These are phyloP conservation scores for Taenaris catops DNA, from an alignment of 2,888 invertebrate genomes.

Conservation along the genomic window DNA sequence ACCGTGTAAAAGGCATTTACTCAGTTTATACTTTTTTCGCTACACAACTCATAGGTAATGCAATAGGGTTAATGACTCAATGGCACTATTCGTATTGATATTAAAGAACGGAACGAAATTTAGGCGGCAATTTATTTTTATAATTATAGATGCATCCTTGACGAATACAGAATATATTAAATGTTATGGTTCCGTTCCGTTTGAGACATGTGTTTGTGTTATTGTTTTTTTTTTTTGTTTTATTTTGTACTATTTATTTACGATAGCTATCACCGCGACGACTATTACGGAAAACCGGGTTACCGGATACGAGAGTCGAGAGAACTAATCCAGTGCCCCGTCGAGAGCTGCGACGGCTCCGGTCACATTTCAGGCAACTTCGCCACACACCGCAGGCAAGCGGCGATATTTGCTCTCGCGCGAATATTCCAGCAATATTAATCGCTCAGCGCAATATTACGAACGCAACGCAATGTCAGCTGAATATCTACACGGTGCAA, in stretches of 20 bases:
- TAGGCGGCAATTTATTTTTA: constrained; percentile 17
- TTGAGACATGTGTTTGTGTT: constrained; percentile 1
- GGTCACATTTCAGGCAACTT: constrained; percentile 95
- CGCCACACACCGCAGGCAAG: constrained; percentile 93
- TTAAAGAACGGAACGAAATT: constrained; percentile 9
- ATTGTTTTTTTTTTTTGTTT: constrained; percentile 14
- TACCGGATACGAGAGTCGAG: constrained; percentile 83
- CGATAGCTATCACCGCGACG: constrained; percentile 60
- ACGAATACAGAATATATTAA: constrained; percentile 5
- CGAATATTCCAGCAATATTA: constrained; percentile 69
- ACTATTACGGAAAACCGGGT: constrained; percentile 58
- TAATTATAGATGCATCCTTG: constrained; percentile 12
- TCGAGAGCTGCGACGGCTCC: constrained; percentile 90
- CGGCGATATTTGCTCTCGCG: constrained; percentile 44
- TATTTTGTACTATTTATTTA: constrained; percentile 34
- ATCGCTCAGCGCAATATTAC: constrained; percentile 12
- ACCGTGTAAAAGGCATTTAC: constrained; percentile 26
- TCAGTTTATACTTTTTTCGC: constrained; percentile 25
- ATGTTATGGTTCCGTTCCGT: constrained; percentile 5
- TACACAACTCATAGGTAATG: constrained; percentile 21
- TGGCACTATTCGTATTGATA: constrained; percentile 23
- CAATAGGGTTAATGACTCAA: constrained; percentile 43
- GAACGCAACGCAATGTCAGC: constrained; percentile 9
- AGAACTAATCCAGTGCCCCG: constrained; percentile 90
- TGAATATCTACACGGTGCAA: constrained; percentile 9